phyloP scores from a whole-genome alignment of 2,797 vertebrate genomes.

The Liparis tanakae region DNA sequence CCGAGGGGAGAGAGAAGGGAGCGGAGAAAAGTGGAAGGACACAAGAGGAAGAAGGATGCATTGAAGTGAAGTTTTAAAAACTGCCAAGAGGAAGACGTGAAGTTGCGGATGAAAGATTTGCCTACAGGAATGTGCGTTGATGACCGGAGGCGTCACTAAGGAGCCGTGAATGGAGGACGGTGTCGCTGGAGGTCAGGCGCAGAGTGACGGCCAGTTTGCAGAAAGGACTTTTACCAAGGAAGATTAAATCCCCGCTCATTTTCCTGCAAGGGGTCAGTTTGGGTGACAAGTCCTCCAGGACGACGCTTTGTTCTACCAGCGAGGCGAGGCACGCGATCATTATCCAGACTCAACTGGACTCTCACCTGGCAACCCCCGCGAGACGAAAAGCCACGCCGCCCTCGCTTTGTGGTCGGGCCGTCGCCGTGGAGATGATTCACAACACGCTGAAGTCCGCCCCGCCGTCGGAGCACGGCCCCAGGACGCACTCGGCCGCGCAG shows the following conservation, averaged over 20 bases:
- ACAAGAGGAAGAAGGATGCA: constrained; percentile 9
- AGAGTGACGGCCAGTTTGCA: constrained; percentile 22
- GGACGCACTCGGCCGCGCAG: constrained; percentile 68
- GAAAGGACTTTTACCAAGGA: constrained; percentile 22
- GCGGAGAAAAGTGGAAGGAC: constrained; percentile 12
- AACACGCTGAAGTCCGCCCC: constrained; percentile 77
- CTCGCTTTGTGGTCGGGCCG: constrained; percentile 7
- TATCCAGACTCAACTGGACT: constrained; percentile 20
- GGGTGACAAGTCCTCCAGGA: constrained; percentile 37
- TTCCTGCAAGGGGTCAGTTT: constrained; percentile 21
- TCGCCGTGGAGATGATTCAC: constrained; percentile 72
- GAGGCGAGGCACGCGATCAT: constrained; percentile 13
- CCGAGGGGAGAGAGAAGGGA: constrained; percentile 7
- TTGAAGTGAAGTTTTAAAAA: constrained; percentile 22
- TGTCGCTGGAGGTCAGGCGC: constrained; percentile 45
- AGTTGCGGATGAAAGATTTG: constrained; percentile 17
- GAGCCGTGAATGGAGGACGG: constrained; percentile 44
- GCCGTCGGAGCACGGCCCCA: constrained; percentile 56
- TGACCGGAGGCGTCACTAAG: constrained; percentile 31
- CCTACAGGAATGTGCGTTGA: constrained; percentile 11
- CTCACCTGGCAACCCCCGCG: constrained; percentile 11
- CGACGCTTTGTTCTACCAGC: constrained; percentile 18
- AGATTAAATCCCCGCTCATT: constrained; percentile 30
- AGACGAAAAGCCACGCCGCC: neutral
- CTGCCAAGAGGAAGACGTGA: constrained; percentile 18